Conservation (phyloP, 2,797 vertebrate genomes). For the Crenichthys baileyi region DNA sequence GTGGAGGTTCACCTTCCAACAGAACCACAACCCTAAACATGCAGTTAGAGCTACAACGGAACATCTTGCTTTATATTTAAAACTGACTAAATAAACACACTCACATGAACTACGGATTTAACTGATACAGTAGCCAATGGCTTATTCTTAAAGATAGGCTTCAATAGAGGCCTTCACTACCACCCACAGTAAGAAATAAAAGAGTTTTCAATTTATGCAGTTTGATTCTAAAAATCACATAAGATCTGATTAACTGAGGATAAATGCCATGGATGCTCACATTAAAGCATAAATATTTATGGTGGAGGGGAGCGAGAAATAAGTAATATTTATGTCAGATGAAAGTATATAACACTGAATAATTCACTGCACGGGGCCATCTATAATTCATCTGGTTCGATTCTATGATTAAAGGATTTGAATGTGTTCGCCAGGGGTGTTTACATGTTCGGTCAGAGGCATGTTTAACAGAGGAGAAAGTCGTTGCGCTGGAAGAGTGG, state of each 20-base stretch:
- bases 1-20: too few species aligned
- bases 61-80: neutral
- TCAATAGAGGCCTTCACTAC: constrained; percentile 66
- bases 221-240: constrained; percentile 81
- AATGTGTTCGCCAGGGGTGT: constrained; percentile 77
- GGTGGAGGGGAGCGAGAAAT: constrained; percentile 63
- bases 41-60: neutral
- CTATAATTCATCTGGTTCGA: constrained; percentile 82
- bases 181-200: constrained; percentile 58
- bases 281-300: constrained; percentile 84
- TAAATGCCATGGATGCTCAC: constrained; percentile 80
- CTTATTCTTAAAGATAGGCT: constrained; percentile 68
- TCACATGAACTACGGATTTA: constrained; percentile 28
- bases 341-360: constrained; percentile 83
- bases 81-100: neutral
- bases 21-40: neutral
- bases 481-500: constrained; percentile 51
- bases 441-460: constrained; percentile 77
- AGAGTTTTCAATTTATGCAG: constrained; percentile 70
- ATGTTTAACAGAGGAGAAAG: constrained; percentile 80
- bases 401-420: constrained; percentile 82
- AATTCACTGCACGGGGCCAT: constrained; percentile 76
- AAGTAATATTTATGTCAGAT: constrained; percentile 84
- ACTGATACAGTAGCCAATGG: constrained; percentile 37
- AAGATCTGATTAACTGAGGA: constrained; percentile 81